Base-by-base conservation (phyloP, 2,888 invertebrate species). In the Lepeophtheirus nordmannii region DNA sequence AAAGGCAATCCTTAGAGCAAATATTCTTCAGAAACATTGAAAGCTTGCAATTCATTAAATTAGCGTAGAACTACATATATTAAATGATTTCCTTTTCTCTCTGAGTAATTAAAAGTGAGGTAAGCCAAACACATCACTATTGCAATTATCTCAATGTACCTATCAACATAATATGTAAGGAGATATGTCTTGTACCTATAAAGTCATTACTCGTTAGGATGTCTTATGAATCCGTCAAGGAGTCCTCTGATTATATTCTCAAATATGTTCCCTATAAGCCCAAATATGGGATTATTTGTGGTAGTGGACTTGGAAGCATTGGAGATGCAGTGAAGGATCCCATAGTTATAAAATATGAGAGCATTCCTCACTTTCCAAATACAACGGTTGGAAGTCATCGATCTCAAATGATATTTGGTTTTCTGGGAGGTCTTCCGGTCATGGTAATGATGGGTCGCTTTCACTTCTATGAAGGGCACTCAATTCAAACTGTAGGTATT, bases 361-460 rank as follows among this genome's bases (percentile, higher is more conserved):
- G 78, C 22, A 79, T 81, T 56, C 79, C 79, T 30, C 75, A 77
- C 60, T 80, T 81, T 71, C 79, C 80, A 0, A 72, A 76, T 62
- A 76, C 77, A 69, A 60, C 72, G 78, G 80, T 80, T 7, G 73
- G 73, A 37, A 79, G 79, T 8, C 79, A 79, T 71, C 75, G 74
- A 46, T 80, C 81, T 10, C 73, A 75, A 69, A 70, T 46, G 53
- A 8, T 46, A 2, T 46, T 97, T 73, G 97, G 98, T 0, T 80
- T 80, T 61, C 78, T 97, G 39, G 80, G 82, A 14, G 86, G 84
- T 10, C 82, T 89, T 3, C 82, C 85, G 0, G 87, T 93, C 0
- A 86, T 97, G 72, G 90, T 92, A 72, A 94, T 98, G 91, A 91
- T 97, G 77, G 98, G 97, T n/a, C 80, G 97, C 66, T 91, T 96